Evolutionary conservation across 2,888 invertebrate species (phyloP), one percentile per base, ranked within the genome.

Genomic region (Euproctis similis): DNA sequence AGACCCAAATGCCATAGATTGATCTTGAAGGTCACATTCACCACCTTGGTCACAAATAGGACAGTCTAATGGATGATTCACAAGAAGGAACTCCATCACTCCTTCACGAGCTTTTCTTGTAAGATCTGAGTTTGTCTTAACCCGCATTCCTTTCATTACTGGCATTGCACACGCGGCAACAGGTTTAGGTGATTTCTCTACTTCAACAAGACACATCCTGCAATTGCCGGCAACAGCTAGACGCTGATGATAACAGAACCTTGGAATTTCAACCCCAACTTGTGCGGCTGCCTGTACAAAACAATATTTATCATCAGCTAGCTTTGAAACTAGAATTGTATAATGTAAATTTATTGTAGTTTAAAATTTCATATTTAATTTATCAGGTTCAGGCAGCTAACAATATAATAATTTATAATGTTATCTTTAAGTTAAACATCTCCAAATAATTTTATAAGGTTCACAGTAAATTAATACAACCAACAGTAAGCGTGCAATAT

Each of bases 101-200:
- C 98, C 85, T 50, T 89, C 89, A 7, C 89, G 81, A 1, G 90
- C 90, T 66, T 92, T 82, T 40, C 88, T 88, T 1, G 96, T 96
- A 81, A 98, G 87, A 51, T 96, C 96, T 0, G 98, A 98, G 71
- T 99, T 94, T 10, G 99, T 99, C 74, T 98, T 98, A 10, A 99
- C 91, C 46, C 94, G 89, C 99, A 96, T 96, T n/a, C 98, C 99
- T 76, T 98, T 98, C 98, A 99, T 97, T 0, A 99, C 98, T 0
- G 99, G 99, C 98, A 99, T 99, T 8, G 99, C 99, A 75, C 99
- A 99, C 1, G 98, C 97, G 5, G 99, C 99, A 0, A 97, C 95
- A 0, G 98, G 98, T 87, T 99, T 97, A 1, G 97, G 93, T 21
- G 97, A 96, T 70, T 96, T 98, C 70, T 99, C 99, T 7, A 99